phyloP scores from a whole-genome alignment of 2,888 invertebrate species.

The Calliphora vomitoria region DNA sequence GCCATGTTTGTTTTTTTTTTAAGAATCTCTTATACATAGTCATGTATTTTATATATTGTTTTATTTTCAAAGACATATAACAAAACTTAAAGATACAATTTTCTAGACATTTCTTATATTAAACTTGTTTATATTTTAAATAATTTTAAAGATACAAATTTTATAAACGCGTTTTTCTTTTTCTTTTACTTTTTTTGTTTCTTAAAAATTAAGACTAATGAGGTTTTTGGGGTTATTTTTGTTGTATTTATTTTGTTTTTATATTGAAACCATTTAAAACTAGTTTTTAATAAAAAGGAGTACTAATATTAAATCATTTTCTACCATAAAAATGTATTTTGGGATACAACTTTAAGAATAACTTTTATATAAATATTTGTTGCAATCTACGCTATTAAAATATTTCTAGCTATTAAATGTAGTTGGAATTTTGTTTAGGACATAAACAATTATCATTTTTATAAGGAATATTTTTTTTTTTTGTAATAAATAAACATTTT shows the following conservation, averaged over 20 bases:
- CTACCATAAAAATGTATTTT: neutral
- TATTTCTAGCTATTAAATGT: too few relatives aligned
- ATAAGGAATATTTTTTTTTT: too few relatives aligned
- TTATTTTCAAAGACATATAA: slow-evolving; percentile 71
- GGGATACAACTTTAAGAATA: neutral
- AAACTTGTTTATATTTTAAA: slow-evolving; percentile 30
- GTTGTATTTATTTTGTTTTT: slow-evolving; percentile 1
- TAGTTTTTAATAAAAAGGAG: slow-evolving; percentile 42
- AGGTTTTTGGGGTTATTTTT: slow-evolving; percentile 70
- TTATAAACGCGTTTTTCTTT: slow-evolving; percentile 28
- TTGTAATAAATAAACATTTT: too few relatives aligned
- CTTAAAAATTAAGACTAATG: slow-evolving; percentile 71
- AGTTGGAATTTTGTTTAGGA: too few relatives aligned
- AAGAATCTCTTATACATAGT: slow-evolving; percentile 55
- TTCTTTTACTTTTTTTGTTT: slow-evolving; percentile 22
- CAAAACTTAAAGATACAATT: slow-evolving; percentile 73
- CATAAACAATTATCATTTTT: too few relatives aligned
- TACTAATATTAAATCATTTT: slow-evolving; percentile 25
- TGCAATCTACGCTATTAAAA: neutral
- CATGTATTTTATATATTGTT: slow-evolving; percentile 56
- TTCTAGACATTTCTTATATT: slow-evolving; percentile 61
- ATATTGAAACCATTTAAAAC: slow-evolving; percentile 71
- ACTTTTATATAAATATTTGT: neutral
- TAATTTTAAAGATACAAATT: slow-evolving; percentile 66
- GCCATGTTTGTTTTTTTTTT: slow-evolving; percentile 15